Evolutionary conservation across 2,888 invertebrate species (phyloP).

Genomic region (Nomada goodeniana): DNA sequence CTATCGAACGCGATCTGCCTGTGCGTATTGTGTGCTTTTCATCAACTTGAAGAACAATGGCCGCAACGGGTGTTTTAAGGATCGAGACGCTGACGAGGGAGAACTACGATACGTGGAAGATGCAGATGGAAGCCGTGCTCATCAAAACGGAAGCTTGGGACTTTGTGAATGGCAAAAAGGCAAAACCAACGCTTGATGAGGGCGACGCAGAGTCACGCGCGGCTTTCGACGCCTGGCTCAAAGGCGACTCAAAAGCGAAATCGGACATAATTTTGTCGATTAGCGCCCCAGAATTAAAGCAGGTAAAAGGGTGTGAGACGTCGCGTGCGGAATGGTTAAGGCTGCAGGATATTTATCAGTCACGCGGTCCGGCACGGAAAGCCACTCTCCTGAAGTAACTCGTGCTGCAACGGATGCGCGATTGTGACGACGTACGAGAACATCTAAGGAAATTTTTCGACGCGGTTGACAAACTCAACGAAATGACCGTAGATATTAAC

Average conservation of each 20-base stretch:
- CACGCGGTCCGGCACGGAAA: no score
- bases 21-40: no score
- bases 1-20: no score
- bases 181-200: neutral
- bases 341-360: no score
- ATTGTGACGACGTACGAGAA: neutral
- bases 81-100: neutral
- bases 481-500: neutral
- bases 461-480: neutral
- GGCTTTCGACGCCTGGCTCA: neutral
- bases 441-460: neutral
- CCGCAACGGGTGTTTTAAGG: neutral
- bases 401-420: neutral
- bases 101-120: constrained; percentile 1
- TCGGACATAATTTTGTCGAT: neutral
- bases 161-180: neutral
- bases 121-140: neutral
- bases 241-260: neutral
- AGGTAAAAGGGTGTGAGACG: no score
- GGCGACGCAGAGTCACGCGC: neutral
- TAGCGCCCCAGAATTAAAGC: neutral
- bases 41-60: neutral
- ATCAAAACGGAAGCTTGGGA: neutral
- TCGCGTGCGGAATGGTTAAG: no score
- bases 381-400: neutral